A percentile compares a stretch with the other conserved stretches of the same genome.
These are phyloP conservation scores for Chamaetylas fuelleborni DNA, from an alignment of 2,113 vertebrate species.

Conservation along the genomic window DNA sequence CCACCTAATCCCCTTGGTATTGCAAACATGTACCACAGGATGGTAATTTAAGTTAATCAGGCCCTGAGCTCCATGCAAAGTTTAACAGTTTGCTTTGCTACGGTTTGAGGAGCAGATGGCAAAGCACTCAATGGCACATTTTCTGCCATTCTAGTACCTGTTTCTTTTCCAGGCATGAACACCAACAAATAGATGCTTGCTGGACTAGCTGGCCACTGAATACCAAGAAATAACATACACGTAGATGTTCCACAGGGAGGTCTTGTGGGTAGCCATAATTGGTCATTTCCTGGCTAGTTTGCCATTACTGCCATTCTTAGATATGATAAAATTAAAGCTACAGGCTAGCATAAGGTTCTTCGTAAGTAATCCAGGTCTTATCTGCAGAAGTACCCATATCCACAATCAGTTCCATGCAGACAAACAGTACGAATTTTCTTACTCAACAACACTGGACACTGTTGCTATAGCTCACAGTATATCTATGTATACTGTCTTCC, in stretches of 20 bases:
- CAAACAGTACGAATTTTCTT: fast-evolving
- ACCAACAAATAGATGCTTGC: background rate
- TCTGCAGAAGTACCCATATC: background rate
- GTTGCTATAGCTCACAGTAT: background rate
- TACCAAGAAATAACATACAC: background rate
- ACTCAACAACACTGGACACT: background rate
- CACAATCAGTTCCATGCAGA: background rate
- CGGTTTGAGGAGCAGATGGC: background rate
- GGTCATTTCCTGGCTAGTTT: background rate
- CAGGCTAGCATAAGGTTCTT: background rate
- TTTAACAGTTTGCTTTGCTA: background rate
- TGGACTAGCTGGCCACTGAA: background rate
- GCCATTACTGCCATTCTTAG: background rate
- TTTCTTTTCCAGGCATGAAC: background rate
- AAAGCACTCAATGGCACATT: background rate
- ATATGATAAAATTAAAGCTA: background rate
- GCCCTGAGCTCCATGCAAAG: background rate
- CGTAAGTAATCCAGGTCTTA: background rate
- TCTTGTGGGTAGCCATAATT: background rate
- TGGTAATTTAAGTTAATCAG: constrained; percentile 27
- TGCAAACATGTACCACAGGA: background rate
- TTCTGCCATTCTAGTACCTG: background rate
- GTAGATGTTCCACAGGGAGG: background rate
- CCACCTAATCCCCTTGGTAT: constrained; percentile 22
- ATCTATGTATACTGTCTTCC: background rate